Conservation (phyloP, 2,797 vertebrate species). For the Xyrichtys novacula region DNA sequence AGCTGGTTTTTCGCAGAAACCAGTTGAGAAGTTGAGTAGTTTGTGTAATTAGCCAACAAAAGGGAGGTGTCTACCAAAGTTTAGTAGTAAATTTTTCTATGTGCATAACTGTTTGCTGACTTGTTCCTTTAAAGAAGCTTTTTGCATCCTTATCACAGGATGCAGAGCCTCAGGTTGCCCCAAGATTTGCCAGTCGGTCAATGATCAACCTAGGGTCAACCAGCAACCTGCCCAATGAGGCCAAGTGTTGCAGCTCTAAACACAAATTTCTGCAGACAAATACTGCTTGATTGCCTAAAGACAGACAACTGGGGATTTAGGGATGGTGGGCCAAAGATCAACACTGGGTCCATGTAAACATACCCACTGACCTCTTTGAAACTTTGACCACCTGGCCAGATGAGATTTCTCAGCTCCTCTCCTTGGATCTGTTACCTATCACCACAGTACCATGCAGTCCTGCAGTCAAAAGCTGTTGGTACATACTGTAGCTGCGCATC, state of each 20-base stretch:
- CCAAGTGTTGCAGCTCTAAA: too few species aligned
- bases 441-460: background rate
- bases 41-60: background rate
- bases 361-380: background rate
- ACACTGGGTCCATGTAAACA: background rate
- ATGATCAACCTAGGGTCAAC: background rate
- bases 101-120: background rate
- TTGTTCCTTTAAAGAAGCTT: background rate
- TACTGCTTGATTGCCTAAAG: background rate
- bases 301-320: background rate
- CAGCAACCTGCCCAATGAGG: background rate
- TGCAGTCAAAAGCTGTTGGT: too few species aligned
- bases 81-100: background rate
- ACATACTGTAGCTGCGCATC: too few species aligned
- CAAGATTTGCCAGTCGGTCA: background rate
- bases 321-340: background rate
- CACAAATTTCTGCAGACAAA: too few species aligned
- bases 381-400: background rate
- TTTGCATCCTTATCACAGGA: background rate
- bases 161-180: background rate
- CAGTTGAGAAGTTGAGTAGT: too few species aligned
- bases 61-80: background rate
- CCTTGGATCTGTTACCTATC: background rate
- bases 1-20: background rate
- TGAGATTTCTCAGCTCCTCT: background rate